These are phyloP conservation scores for Andrena chrysosceles DNA, from an alignment of 2,888 invertebrate genomes.

Conservation along the genomic window DNA sequence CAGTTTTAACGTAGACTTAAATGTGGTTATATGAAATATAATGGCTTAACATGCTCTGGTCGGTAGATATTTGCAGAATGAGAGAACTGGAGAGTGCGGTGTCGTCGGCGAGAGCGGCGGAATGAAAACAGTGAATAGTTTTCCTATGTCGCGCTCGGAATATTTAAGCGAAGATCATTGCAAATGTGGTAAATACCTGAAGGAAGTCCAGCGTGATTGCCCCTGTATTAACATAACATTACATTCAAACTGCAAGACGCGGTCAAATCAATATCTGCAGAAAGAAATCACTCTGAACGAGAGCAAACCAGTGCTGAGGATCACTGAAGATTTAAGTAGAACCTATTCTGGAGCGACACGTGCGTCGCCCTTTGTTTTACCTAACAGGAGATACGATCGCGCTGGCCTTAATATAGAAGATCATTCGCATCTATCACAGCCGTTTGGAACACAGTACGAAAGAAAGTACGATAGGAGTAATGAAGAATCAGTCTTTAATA, in stretches of 20 bases:
- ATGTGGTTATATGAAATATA: constrained; percentile 78
- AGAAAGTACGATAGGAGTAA: background rate
- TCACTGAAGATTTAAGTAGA: background rate
- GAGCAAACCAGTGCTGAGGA: background rate
- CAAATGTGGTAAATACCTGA: background rate
- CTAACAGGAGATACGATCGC: background rate
- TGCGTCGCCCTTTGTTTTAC: background rate
- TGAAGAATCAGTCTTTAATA: background rate
- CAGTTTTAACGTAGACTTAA: constrained; percentile 82
- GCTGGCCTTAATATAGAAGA: background rate
- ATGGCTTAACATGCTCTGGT: constrained; percentile 56
- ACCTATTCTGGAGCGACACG: background rate
- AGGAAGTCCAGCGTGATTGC: constrained; percentile 18
- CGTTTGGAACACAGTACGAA: background rate
- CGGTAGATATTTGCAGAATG: constrained; percentile 69
- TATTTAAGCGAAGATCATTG: background rate
- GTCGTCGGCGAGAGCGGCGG: background rate
- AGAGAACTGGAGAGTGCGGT: constrained; percentile 49
- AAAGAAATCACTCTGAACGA: background rate
- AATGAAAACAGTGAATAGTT: constrained; percentile 4
- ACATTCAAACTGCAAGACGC: constrained; percentile 30
- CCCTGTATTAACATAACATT: constrained; percentile 50
- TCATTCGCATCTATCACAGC: background rate
- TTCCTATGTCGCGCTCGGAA: background rate
- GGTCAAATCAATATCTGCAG: constrained; percentile 9